Conservation (phyloP, 1,140 invertebrate genomes). For the Catajapyx aquilonaris region DNA sequence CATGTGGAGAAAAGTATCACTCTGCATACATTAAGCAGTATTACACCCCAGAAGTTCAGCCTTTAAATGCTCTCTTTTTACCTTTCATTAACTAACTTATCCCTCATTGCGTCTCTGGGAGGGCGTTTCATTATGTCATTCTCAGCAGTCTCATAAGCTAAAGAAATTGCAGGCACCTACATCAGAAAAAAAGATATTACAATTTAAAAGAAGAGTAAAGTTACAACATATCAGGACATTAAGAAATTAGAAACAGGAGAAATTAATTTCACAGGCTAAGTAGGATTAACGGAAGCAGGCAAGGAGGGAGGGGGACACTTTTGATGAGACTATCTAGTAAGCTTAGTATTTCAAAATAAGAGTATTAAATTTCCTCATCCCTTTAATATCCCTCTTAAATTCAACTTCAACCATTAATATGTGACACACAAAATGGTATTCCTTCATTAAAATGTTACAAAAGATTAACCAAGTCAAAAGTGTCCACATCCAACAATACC, state of each 20-base stretch:
- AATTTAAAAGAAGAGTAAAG: constrained; percentile 4
- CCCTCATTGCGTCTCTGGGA: constrained; percentile 80
- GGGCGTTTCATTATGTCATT: constrained; percentile 98
- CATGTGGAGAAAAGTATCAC: too few species aligned
- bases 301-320: neutral
- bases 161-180: constrained; percentile 91
- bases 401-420: too few species aligned
- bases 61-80: constrained; percentile 39
- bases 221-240: constrained; percentile 1
- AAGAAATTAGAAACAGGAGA: neutral
- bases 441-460: too few species aligned
- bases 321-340: neutral
- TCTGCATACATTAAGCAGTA: too few species aligned
- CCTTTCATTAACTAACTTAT: constrained; percentile 99
- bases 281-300: neutral
- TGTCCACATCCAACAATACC: too few species aligned
- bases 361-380: too few species aligned
- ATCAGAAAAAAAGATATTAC: constrained; percentile 5
- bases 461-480: too few species aligned
- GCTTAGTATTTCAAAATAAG: too few species aligned
- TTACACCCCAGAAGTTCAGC: too few species aligned
- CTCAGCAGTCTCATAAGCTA: constrained; percentile 95
- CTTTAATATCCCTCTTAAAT: too few species aligned
- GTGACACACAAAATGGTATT: too few species aligned
- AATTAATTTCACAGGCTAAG: neutral